Conservation (phyloP, 1,140 invertebrate species). For the Parapsyche elsis region DNA sequence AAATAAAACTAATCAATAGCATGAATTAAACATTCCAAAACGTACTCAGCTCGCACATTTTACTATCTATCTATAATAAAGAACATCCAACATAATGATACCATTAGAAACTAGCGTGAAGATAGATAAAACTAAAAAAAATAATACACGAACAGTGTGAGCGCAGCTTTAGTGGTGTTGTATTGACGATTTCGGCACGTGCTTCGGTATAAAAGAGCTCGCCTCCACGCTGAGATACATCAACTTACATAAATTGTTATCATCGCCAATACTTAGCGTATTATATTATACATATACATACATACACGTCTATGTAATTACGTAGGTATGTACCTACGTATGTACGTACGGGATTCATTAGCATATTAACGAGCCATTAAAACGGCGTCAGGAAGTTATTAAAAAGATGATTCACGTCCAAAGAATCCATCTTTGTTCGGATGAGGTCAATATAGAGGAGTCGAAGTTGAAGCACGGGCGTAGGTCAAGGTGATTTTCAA, state of each 20-base stretch:
- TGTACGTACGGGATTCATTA: slow-evolving; percentile 3
- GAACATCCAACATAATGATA: no score
- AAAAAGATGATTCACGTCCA: slow-evolving; percentile 13
- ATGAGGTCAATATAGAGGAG: slow-evolving; percentile 10
- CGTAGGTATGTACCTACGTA: background rate
- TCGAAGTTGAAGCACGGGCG: background rate
- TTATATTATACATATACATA: background rate
- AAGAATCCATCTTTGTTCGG: slow-evolving; percentile 25
- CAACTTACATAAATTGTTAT: slow-evolving; percentile 24
- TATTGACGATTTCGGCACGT: slow-evolving; percentile 20
- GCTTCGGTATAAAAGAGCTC: slow-evolving; percentile 18
- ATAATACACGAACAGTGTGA: background rate
- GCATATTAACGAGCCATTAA: slow-evolving; percentile 32
- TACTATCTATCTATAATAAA: no score
- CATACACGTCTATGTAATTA: background rate
- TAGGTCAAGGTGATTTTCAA: slow-evolving; percentile 22
- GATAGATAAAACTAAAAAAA: no score
- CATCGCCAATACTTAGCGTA: background rate
- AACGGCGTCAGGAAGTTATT: slow-evolving; percentile 31
- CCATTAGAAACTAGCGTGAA: no score
- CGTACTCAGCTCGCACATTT: no score
- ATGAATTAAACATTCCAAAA: no score
- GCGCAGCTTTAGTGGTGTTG: background rate
- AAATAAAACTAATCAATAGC: no score
- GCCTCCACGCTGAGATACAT: background rate